Percentiles rank a stretch among this genome's conserved stretches.
These are phyloP conservation scores for Colostygia pectinataria DNA, from an alignment of 2,888 invertebrate genomes.

Conservation along the genomic window DNA sequence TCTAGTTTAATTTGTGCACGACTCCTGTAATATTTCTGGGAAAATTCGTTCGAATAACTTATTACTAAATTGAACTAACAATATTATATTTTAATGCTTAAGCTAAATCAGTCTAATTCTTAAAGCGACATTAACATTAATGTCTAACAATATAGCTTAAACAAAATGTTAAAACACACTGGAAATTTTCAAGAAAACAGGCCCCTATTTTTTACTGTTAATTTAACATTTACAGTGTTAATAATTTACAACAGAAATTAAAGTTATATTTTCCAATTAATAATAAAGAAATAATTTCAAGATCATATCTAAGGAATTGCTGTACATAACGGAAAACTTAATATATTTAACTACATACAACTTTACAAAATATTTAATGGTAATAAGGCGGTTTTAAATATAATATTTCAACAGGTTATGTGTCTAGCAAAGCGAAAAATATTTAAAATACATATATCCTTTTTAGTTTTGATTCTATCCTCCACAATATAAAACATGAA, in stretches of 20 bases:
- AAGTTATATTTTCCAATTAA: slow-evolving; percentile 22
- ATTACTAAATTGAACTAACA: slow-evolving; percentile 73
- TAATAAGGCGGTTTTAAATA: slow-evolving; percentile 54
- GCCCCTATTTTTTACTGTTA: slow-evolving; percentile 61
- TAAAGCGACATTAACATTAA: slow-evolving; percentile 75
- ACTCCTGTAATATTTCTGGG: slow-evolving; percentile 28
- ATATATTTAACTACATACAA: slow-evolving; percentile 31
- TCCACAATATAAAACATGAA: slow-evolving; percentile 12
- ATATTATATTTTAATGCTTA: slow-evolving; percentile 78
- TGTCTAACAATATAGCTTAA: slow-evolving; percentile 80
- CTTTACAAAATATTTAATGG: slow-evolving; percentile 49
- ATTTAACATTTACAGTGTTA: slow-evolving; percentile 43
- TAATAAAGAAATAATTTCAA: slow-evolving; percentile 33
- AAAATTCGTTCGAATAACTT: slow-evolving; percentile 64
- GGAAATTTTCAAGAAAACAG: slow-evolving; percentile 73
- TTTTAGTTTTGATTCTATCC: slow-evolving; percentile 22
- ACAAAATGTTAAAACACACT: slow-evolving; percentile 73
- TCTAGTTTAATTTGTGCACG: slow-evolving; percentile 19
- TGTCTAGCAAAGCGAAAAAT: slow-evolving; percentile 19
- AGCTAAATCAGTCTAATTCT: slow-evolving; percentile 83
- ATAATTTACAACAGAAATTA: slow-evolving; percentile 32
- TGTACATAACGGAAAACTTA: slow-evolving; percentile 35
- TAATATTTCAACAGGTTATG: slow-evolving; percentile 32
- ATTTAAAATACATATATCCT: slow-evolving; percentile 5
- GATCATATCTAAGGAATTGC: slow-evolving; percentile 26